Percentiles rank a stretch among this genome's conserved stretches.
Evolutionary conservation across 2,113 vertebrate genomes (phyloP).

Genomic region (Rhegmatorhina hoffmannsi): DNA sequence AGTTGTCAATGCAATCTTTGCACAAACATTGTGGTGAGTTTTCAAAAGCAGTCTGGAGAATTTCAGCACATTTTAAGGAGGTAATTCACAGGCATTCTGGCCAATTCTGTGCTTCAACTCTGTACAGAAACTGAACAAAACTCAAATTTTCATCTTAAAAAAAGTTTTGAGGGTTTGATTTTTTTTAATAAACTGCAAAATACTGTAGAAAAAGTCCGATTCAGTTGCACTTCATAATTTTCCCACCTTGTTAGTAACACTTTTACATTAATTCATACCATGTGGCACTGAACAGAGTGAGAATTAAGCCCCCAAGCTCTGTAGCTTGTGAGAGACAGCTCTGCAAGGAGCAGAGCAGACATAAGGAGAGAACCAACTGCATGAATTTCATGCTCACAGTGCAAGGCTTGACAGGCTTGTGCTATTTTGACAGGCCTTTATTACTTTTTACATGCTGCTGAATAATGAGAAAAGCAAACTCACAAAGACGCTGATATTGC

Average conservation of each 20-base stretch:
- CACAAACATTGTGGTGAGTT: background rate
- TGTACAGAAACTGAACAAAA: background rate
- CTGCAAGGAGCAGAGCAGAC: background rate
- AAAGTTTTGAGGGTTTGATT: background rate
- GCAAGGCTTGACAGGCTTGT: conserved; percentile 9
- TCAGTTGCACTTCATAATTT: background rate
- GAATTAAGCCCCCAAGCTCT: conserved; percentile 2
- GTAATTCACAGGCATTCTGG: background rate
- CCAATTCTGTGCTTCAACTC: background rate
- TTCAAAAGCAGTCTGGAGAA: background rate
- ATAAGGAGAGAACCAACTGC: conserved; percentile 19
- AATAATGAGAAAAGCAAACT: background rate
- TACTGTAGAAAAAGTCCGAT: background rate
- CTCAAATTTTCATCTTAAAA: background rate
- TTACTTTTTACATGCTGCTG: background rate
- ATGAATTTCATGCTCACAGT: background rate
- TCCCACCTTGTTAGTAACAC: background rate
- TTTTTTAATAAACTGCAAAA: background rate
- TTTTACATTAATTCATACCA: background rate
- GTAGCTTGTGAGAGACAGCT: background rate
- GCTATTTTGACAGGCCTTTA: conserved; percentile 3
- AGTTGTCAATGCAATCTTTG: background rate
- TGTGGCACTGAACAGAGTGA: background rate
- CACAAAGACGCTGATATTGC: background rate
- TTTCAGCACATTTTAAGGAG: accelerated